Evolutionary conservation across 2,888 invertebrate species (phyloP).

Genomic region (Netelia fuscicornis): DNA sequence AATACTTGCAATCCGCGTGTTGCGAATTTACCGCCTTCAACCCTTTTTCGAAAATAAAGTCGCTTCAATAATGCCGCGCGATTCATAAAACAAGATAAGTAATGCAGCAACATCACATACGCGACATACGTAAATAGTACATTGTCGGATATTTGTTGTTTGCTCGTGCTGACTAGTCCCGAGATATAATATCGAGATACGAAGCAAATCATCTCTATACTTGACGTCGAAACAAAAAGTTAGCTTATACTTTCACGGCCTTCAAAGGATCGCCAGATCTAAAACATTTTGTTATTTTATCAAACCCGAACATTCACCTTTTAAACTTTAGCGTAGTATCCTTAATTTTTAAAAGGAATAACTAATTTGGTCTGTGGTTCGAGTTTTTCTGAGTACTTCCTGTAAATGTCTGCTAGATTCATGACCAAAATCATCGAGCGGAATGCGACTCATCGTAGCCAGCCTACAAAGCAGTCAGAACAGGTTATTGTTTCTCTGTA

Average conservation of each 20-base stretch:
- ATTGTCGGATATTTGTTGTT: slow-evolving; percentile 52
- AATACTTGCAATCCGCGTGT: slow-evolving; percentile 6
- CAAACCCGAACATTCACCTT: not conserved
- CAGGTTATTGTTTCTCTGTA: not conserved
- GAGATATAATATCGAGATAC: slow-evolving; percentile 52
- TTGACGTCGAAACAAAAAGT: slow-evolving; percentile 21
- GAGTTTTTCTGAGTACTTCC: slow-evolving; percentile 84
- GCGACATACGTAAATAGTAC: not conserved
- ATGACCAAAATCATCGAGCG: slow-evolving; percentile 88
- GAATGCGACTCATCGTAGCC: slow-evolving; percentile 87
- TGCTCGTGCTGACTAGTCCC: slow-evolving; percentile 55
- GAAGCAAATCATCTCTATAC: slow-evolving; percentile 21
- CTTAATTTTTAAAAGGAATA: slow-evolving; percentile 79
- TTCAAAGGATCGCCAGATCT: slow-evolving; percentile 17
- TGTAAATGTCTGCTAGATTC: slow-evolving; percentile 86
- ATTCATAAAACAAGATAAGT: slow-evolving; percentile 27
- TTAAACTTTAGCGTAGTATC: slow-evolving; percentile 9
- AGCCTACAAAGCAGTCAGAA: slow-evolving; percentile 84
- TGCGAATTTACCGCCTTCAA: not conserved
- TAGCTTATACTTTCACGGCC: not conserved
- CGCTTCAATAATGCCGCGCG: slow-evolving; percentile 12
- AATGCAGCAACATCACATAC: slow-evolving; percentile 15
- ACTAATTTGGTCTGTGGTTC: slow-evolving; percentile 81
- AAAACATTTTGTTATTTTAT: not conserved
- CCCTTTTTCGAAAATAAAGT: slow-evolving; percentile 12